These are phyloP conservation scores for Macropis europaea DNA, from an alignment of 2,888 invertebrate species.

Conservation along the genomic window DNA sequence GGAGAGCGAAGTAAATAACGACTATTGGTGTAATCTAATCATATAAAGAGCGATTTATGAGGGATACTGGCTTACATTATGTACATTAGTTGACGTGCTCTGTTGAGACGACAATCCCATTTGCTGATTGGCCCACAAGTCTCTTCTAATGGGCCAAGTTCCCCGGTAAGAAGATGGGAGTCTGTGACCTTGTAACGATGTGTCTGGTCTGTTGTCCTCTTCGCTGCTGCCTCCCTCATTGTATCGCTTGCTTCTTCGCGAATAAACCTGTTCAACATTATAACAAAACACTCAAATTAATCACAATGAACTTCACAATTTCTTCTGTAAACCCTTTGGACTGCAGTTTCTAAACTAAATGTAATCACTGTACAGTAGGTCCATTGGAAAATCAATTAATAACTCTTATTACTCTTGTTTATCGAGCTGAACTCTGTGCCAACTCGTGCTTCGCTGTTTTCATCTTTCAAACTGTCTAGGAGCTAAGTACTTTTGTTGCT, in stretches of 20 bases:
- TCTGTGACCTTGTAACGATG: slow-evolving; percentile 67
- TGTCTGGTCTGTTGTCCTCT: slow-evolving; percentile 70
- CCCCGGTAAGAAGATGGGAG: slow-evolving; percentile 82
- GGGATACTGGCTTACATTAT: slow-evolving; percentile 65
- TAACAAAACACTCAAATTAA: neutral
- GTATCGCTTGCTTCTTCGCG: slow-evolving; percentile 66
- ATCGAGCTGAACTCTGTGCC: no score
- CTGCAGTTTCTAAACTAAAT: no score
- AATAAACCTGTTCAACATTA: slow-evolving; percentile 59
- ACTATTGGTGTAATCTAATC: neutral
- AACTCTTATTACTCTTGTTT: no score
- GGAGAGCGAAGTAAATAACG: no score
- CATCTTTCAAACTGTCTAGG: no score
- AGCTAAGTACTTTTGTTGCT: no score
- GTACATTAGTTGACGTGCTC: slow-evolving; percentile 62
- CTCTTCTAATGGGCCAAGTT: slow-evolving; percentile 84
- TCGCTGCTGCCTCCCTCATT: slow-evolving; percentile 73
- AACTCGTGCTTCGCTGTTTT: no score
- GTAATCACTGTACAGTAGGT: no score
- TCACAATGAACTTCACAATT: no score
- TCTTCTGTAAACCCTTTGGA: no score
- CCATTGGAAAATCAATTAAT: no score
- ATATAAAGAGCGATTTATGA: neutral
- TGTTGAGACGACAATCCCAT: slow-evolving; percentile 68
- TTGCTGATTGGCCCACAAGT: slow-evolving; percentile 75